These are phyloP conservation scores for Peromyscus polionotus DNA, from an alignment of 2,113 vertebrate genomes.

Conservation along the genomic window DNA sequence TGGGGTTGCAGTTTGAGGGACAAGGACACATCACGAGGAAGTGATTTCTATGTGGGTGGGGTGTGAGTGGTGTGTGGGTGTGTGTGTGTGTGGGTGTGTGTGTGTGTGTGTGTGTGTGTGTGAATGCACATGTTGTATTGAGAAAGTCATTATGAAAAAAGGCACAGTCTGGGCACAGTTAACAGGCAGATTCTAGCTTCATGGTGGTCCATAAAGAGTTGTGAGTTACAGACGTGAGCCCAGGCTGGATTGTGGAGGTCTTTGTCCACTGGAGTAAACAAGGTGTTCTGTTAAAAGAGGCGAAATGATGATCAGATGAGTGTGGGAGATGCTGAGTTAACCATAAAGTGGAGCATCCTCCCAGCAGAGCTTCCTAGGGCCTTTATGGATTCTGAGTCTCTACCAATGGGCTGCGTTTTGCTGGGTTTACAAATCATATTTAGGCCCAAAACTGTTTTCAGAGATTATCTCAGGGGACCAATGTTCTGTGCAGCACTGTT, in stretches of 20 bases:
- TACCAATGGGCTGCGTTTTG: neutral
- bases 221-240: neutral
- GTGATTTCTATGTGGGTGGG: neutral
- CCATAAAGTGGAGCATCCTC: neutral
- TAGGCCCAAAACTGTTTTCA: slow-evolving; percentile 12
- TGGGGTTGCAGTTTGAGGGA: neutral
- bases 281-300: neutral
- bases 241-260: neutral
- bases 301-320: neutral
- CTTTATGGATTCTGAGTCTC: neutral
- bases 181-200: neutral
- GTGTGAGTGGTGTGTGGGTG: neutral
- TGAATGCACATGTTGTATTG: neutral
- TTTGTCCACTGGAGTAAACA: neutral
- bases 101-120: neutral
- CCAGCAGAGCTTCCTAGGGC: neutral
- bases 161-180: neutral
- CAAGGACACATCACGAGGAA: no score
- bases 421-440: slow-evolving; percentile 39
- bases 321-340: neutral
- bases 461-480: slow-evolving; percentile 12
- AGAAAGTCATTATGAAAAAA: neutral
- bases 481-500: slow-evolving; percentile 25
- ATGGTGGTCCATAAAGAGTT: neutral
- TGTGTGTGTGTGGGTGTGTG: neutral